These are phyloP conservation scores for Blastomussa wellsi DNA, from an alignment of 92 coral and sea anemone genomes.

Conservation along the genomic window DNA sequence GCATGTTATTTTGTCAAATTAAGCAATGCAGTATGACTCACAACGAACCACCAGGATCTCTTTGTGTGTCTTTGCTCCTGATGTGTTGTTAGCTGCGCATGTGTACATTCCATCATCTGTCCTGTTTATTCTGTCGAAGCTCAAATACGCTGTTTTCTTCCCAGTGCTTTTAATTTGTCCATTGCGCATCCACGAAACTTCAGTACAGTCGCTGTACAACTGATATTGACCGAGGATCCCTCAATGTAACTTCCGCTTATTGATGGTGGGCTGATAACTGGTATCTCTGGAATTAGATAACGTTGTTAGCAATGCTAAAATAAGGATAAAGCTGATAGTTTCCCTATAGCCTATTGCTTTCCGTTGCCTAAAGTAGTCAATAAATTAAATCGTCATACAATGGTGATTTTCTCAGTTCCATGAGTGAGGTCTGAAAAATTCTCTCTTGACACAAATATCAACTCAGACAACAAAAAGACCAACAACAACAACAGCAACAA, in stretches of 20 bases:
- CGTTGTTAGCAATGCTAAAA: too few relatives aligned
- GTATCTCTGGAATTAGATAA: not conserved
- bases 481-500: too few relatives aligned
- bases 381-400: too few relatives aligned
- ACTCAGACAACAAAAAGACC: too few relatives aligned
- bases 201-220: slow-evolving; percentile 2
- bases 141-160: not conserved
- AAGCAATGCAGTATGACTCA: too few relatives aligned
- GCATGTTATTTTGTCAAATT: too few relatives aligned
- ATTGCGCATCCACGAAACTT: not conserved
- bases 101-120: slow-evolving; percentile 3
- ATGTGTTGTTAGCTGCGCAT: not conserved
- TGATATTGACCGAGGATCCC: not conserved
- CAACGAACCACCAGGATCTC: not conserved
- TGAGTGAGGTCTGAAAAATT: too few relatives aligned
- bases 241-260: not conserved
- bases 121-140: not conserved
- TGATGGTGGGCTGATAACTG: not conserved
- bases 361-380: too few relatives aligned
- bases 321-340: too few relatives aligned
- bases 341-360: too few relatives aligned
- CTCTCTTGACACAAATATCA: too few relatives aligned
- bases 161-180: not conserved
- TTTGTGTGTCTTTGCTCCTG: not conserved
- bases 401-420: too few relatives aligned